Base-by-base conservation (phyloP, 1,140 invertebrate genomes). In the Papilio helenus region DNA sequence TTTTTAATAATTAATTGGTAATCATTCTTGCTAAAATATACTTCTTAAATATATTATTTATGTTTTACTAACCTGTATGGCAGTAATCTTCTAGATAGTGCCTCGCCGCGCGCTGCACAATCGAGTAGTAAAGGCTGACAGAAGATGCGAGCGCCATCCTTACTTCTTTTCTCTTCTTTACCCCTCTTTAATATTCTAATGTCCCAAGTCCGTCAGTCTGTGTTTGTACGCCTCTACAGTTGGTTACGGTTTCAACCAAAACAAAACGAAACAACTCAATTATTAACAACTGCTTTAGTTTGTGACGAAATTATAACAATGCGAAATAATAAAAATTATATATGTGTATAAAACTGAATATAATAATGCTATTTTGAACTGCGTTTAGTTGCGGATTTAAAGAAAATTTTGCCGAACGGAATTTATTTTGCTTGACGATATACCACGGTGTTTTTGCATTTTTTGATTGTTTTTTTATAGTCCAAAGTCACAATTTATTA, bases 31-130 rank as follows among this genome's bases (percentile, higher is more conserved):
- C 8, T n/a, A n/a, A 55, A 55, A 55, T 61, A 61, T 26, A 61
- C 23, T 26, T 14, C 39, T 18, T n/a, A 18, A 14, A 68, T 9
- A 65, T 29, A 16, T 1, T 44, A 14, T 23, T n/a, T 1, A 42
- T 18, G 9, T 18, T 72, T 44, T 18, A 80, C 90, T 87, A 86
- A 95, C 94, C 94, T 87, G 94, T 95, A 80, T 95, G 94, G 88
- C 94, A 95, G 80, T 95, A 95, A 84, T 95, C 94, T 90, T 95
- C 94, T 73, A 95, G 80, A 77, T 95, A 95, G 85, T 95, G 94
- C 80, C 94, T 89, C 51, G 94, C 94, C 29, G 94, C 94, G 76
- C 94, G 90, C 87, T 95, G 94, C 86, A 95, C 94, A 80, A 95
- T 95, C 20, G 94, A 95, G 88, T 95, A 95, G 87, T 95, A 95